These are phyloP conservation scores for Neomonachus schauinslandi DNA, from an alignment of 2,113 vertebrate species.

Conservation along the genomic window DNA sequence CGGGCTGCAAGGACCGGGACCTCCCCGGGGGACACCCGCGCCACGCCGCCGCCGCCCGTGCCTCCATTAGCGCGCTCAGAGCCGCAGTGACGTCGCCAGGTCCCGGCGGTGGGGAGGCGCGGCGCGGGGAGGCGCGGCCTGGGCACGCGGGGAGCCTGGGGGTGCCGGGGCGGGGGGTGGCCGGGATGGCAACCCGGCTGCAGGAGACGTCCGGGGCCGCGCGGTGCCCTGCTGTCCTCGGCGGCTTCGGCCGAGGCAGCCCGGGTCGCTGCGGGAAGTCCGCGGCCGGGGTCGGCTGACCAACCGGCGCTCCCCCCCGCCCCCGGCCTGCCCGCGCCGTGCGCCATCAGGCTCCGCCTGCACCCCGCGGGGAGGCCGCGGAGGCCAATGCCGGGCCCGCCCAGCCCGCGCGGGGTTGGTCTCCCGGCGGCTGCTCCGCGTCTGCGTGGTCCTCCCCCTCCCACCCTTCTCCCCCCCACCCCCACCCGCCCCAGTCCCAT, in stretches of 20 bases:
- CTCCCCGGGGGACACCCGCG: constrained; percentile 29
- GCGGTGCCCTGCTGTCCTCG: neutral
- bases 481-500: neutral
- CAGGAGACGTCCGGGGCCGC: neutral
- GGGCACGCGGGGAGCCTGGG: neutral
- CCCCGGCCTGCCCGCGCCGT: neutral
- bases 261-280: neutral
- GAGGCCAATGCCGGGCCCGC: neutral
- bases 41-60: constrained; percentile 33
- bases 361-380: neutral
- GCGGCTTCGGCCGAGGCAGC: neutral
- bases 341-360: neutral
- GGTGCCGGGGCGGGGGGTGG: neutral
- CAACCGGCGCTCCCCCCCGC: too few relatives aligned
- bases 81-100: constrained; percentile 73
- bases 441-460: neutral
- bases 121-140: constrained; percentile 23
- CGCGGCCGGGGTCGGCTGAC: neutral
- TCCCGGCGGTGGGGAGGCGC: neutral
- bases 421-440: neutral
- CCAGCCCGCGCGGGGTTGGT: neutral
- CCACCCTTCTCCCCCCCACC: too few relatives aligned
- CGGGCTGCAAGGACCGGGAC: constrained; percentile 11
- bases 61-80: constrained; percentile 51
- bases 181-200: neutral